Conservation (phyloP, 2,888 invertebrate species). For the Coecobrya sp. region DNA sequence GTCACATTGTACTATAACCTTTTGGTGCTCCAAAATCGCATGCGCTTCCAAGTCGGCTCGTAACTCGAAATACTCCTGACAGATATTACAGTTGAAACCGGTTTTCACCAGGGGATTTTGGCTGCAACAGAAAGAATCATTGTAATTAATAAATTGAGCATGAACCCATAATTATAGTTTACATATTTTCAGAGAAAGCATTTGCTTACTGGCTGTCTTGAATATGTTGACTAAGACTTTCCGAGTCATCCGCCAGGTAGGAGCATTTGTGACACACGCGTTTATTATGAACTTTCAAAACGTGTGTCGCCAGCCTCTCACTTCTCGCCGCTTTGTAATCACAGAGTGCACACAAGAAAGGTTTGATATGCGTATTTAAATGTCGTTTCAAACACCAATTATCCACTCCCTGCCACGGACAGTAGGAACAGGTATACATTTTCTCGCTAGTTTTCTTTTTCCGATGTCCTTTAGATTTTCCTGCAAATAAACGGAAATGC, state of each 20-base stretch:
- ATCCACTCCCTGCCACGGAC: slow-evolving; percentile 94
- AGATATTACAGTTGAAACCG: slow-evolving; percentile 87
- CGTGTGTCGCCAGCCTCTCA: slow-evolving; percentile 96
- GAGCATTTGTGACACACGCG: slow-evolving; percentile 96
- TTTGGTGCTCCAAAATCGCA: slow-evolving; percentile 87
- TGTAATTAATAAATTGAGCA: no score
- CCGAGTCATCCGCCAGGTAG: slow-evolving; percentile 94
- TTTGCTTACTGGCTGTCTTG: slow-evolving; percentile 89
- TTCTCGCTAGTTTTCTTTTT: slow-evolving; percentile 90
- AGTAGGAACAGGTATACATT: slow-evolving; percentile 95
- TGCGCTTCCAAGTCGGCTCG: slow-evolving; percentile 87
- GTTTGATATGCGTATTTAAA: slow-evolving; percentile 97
- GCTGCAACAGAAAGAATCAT: slow-evolving; percentile 62
- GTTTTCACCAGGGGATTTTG: slow-evolving; percentile 86
- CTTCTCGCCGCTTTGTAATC: slow-evolving; percentile 98
- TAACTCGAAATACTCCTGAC: slow-evolving; percentile 87
- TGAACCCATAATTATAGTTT: not conserved
- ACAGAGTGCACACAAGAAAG: slow-evolving; percentile 96
- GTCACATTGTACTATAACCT: slow-evolving; percentile 87
- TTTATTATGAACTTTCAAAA: slow-evolving; percentile 97
- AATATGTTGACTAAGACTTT: slow-evolving; percentile 93
- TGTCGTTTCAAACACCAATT: slow-evolving; percentile 98
- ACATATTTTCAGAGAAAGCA: no score
- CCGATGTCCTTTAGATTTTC: slow-evolving; percentile 87
- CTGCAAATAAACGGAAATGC: slow-evolving; percentile 56